A percentile compares a stretch with the other conserved stretches of the same genome.
phyloP scores from a whole-genome alignment of 2,888 invertebrate species.

The Phalera bucephala region DNA sequence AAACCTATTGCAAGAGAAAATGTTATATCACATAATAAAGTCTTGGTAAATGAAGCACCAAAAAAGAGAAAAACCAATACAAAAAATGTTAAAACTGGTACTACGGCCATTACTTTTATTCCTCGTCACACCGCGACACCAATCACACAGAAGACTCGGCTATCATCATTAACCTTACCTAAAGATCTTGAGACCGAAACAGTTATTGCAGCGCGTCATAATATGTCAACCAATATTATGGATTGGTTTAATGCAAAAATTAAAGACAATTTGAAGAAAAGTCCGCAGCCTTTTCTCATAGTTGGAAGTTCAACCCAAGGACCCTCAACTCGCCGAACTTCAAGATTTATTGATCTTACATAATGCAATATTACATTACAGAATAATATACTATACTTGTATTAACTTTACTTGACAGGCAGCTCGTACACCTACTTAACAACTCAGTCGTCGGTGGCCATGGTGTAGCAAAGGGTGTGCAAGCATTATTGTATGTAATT shows the following conservation, averaged over 20 bases:
- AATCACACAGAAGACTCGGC: neutral
- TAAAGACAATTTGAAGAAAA: slow-evolving; percentile 30
- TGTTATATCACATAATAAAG: too few species aligned
- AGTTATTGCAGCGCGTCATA: neutral
- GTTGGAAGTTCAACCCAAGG: slow-evolving; percentile 27
- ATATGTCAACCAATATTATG: slow-evolving; percentile 39
- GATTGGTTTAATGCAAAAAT: slow-evolving; percentile 51
- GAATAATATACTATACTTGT: too few species aligned
- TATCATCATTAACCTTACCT: too few species aligned
- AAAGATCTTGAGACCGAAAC: neutral
- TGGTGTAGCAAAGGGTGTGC: too few species aligned
- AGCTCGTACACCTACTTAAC: too few species aligned
- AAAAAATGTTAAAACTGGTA: too few species aligned
- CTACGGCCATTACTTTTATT: slow-evolving; percentile 11
- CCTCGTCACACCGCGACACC: neutral
- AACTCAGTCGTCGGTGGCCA: too few species aligned
- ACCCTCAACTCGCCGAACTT: slow-evolving; percentile 4
- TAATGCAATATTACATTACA: too few species aligned
- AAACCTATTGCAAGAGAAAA: neutral
- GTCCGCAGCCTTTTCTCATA: slow-evolving; percentile 25
- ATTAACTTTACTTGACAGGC: too few species aligned
- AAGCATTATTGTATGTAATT: too few species aligned
- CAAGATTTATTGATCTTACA: slow-evolving; percentile 50
- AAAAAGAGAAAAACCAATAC: neutral
- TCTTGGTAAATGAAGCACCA: neutral